Evolutionary conservation across 2,888 invertebrate species (phyloP).

Genomic region (Cylloceria caligata): DNA sequence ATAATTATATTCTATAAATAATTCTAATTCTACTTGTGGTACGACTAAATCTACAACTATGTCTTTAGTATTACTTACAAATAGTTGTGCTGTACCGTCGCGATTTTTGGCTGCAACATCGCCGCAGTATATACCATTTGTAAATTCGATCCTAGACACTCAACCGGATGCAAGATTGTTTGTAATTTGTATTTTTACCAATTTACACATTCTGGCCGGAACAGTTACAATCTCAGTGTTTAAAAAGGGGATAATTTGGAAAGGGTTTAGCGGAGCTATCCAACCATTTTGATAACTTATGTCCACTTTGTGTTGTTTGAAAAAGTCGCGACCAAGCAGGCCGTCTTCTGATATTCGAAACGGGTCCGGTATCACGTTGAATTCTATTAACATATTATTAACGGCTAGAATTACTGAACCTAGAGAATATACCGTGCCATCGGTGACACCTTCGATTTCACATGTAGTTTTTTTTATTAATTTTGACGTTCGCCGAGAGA

Average conservation of each 20-base stretch:
- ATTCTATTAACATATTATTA: not conserved
- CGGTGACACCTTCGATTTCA: constrained; percentile 13
- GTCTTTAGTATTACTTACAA: too few species aligned
- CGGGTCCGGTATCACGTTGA: not conserved
- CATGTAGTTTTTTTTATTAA: not conserved
- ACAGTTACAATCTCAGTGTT: not conserved
- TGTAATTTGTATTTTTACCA: too few species aligned
- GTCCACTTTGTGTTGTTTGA: not conserved
- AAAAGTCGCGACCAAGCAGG: constrained; percentile 18
- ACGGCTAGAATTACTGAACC: constrained; percentile 3
- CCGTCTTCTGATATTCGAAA: not conserved
- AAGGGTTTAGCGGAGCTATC: not conserved
- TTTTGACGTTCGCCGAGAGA: not conserved
- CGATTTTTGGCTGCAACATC: too few species aligned
- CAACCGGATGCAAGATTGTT: too few species aligned
- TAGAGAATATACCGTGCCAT: not conserved
- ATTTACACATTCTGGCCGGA: constrained; percentile 2
- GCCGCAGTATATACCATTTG: too few species aligned
- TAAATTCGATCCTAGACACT: too few species aligned
- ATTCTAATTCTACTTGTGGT: too few species aligned
- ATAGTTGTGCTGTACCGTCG: too few species aligned
- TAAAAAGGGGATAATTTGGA: constrained; percentile 2
- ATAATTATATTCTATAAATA: too few species aligned
- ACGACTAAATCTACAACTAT: too few species aligned
- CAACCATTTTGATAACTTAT: constrained; percentile 9